Base-by-base conservation (phyloP, 2,888 invertebrate species). In the Phortica okadai region DNA sequence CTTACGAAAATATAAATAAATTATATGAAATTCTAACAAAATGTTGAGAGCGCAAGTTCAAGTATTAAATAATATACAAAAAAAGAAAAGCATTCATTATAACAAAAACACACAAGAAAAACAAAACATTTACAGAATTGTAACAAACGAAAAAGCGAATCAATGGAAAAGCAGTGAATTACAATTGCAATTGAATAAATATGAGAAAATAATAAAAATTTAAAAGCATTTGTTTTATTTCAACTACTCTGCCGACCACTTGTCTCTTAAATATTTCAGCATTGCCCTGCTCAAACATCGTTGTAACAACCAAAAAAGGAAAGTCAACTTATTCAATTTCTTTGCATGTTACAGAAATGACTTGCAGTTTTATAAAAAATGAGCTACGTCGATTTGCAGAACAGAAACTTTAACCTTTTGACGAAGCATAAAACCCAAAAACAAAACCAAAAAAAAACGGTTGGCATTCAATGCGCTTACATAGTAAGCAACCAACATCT, bases 151-250 rank as follows among this genome's bases (percentile, higher is more conserved):
- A 16, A 67, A 42, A n/a, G 2, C 33, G 2, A 33, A 33, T 33
- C 33, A 33, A 33, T 33, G n/a, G 44, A 69, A 69, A 21, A 6
- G 45, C 44, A 66, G 14, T 21, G 45, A 67, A 67, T 67, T 67
- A 67, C 67, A 33, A 33, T 33, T 67, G 14, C 67, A 67, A 44
- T 67, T 25, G 41, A 69, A 69, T 69, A 69, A 69, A 69, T 44
- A 69, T 25, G 45, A 50, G n/a, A 45, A 45, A 69, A 69, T 69
- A 69, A 69, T 45, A 45, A n/a, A 45, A 69, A 21, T 69, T 69
- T 16, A 69, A 45, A 45, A 44, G 33, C 25, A 41, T n/a, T 50
- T 50, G 50, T 50, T 50, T 50, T 50, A 50, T 50, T 50, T 50
- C 14, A 2, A 50, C 45, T 21, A 21, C 21, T 33, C 4, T 33